These are phyloP conservation scores for Etheostoma spectabile DNA, from an alignment of 2,113 vertebrate species.

Conservation along the genomic window DNA sequence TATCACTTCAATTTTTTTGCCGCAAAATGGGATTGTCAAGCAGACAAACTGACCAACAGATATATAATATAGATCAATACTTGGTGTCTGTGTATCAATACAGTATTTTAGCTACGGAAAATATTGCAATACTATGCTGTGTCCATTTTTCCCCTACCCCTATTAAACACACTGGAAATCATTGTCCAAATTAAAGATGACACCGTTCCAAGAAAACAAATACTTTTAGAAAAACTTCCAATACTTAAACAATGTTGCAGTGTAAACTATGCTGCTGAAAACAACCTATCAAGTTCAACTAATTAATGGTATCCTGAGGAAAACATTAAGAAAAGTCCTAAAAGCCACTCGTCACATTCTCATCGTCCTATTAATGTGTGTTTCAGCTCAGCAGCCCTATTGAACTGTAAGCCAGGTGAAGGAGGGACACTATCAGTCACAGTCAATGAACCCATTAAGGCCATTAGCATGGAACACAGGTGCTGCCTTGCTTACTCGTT, in stretches of 20 bases:
- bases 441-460: constrained; percentile 63
- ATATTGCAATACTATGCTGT: no score
- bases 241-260: background rate
- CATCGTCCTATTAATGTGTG: background rate
- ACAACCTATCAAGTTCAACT: background rate
- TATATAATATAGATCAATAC: no score
- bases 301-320: background rate
- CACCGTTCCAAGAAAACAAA: background rate
- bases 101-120: no score
- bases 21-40: no score
- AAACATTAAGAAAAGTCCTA: constrained; percentile 18
- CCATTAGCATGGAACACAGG: constrained; percentile 59
- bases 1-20: no score
- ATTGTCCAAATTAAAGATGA: background rate
- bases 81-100: no score
- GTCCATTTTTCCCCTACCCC: no score
- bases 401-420: constrained; percentile 26
- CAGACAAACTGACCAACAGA: no score
- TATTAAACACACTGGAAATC: background rate
- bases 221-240: background rate
- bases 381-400: background rate
- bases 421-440: constrained; percentile 42
- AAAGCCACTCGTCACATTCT: constrained; percentile 7
- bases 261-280: background rate
- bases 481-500: constrained; percentile 31